A percentile compares a stretch with the other conserved stretches of the same genome.
These are phyloP conservation scores for Polyodon spathula DNA, from an alignment of 2,113 vertebrate genomes.

Conservation along the genomic window DNA sequence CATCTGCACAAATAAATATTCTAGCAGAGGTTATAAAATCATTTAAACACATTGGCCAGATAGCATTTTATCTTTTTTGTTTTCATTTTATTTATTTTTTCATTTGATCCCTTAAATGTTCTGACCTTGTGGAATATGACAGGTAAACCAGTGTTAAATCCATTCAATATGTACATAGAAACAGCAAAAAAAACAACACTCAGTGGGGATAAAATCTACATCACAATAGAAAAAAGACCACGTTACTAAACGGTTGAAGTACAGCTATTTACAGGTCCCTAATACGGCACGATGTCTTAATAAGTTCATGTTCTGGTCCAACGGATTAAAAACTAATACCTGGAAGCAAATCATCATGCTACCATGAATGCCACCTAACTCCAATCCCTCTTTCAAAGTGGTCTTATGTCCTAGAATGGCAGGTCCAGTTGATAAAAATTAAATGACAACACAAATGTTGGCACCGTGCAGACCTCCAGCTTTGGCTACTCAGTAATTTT, in stretches of 20 bases:
- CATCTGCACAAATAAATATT: conserved; percentile 58
- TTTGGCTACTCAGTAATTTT: conserved; percentile 61
- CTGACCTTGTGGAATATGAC: conserved; percentile 65
- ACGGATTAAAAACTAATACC: conserved; percentile 40
- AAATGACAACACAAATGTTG: conserved; percentile 38
- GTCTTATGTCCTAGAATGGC: conserved; percentile 54
- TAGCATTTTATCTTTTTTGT: conserved; percentile 42
- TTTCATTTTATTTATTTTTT: conserved; percentile 27
- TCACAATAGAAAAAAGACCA: conserved; percentile 57
- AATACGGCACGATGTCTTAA: conserved; percentile 48
- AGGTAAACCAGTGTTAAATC: conserved; percentile 75
- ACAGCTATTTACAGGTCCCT: conserved; percentile 67
- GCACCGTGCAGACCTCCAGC: conserved; percentile 45
- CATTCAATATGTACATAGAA: conserved; percentile 83
- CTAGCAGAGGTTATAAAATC: conserved; percentile 54
- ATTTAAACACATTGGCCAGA: conserved; percentile 48
- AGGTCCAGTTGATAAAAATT: conserved; percentile 55
- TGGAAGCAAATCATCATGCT: conserved; percentile 56
- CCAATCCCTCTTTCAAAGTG: conserved; percentile 48
- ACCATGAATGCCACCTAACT: conserved; percentile 46
- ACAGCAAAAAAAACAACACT: conserved; percentile 69
- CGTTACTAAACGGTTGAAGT: conserved; percentile 50
- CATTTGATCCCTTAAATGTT: conserved; percentile 60
- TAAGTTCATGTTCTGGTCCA: conserved; percentile 54
- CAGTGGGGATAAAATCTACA: conserved; percentile 63